phyloP scores from a whole-genome alignment of 2,113 vertebrate species.

The Dromiciops gliroides region DNA sequence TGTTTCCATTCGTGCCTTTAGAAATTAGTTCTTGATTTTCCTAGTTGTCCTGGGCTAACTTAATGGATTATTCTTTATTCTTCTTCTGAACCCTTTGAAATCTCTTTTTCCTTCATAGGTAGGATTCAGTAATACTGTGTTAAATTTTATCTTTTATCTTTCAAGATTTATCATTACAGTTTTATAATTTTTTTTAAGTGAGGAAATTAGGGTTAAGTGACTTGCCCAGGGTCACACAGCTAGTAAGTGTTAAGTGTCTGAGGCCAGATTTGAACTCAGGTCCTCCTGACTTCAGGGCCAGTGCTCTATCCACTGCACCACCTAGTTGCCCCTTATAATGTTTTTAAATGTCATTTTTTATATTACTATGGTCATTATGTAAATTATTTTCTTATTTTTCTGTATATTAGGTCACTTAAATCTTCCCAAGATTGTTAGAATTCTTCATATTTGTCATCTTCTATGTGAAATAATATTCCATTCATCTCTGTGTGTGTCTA shows the following conservation, averaged over 20 bases:
- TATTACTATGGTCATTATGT: neutral
- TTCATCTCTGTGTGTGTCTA: neutral
- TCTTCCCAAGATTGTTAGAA: neutral
- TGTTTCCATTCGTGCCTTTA: neutral
- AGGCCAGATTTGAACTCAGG: too few relatives aligned
- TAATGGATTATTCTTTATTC: neutral
- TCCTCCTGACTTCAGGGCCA: too few relatives aligned
- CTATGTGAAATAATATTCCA: neutral
- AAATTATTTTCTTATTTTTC: neutral
- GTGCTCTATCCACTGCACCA: too few relatives aligned
- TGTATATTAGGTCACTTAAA: neutral
- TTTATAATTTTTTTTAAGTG: neutral
- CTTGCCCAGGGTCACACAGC: too few relatives aligned
- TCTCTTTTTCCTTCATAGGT: neutral
- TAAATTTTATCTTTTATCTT: neutral
- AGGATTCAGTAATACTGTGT: neutral
- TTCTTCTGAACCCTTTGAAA: neutral
- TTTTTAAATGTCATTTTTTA: neutral
- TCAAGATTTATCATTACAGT: neutral
- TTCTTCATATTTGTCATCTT: neutral
- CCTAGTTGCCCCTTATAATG: too few relatives aligned
- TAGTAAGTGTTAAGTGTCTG: too few relatives aligned
- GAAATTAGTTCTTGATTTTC: neutral
- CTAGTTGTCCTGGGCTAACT: neutral
- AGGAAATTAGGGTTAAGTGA: too few relatives aligned